Evolutionary conservation across 2,888 invertebrate species (phyloP).

Genomic region (Strigamia crassipes): DNA sequence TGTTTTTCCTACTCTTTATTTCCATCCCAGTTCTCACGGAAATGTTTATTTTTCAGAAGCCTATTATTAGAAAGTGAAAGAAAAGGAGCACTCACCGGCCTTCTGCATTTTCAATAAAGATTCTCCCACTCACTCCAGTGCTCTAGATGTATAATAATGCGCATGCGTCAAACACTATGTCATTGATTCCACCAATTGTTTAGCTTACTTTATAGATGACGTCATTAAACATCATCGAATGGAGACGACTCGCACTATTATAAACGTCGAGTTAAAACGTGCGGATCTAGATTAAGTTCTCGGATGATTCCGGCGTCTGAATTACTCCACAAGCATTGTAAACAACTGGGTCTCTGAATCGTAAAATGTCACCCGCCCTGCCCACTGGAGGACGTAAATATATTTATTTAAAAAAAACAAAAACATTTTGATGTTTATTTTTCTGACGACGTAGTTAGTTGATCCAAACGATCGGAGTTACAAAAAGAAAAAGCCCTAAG

Average conservation of each 20-base stretch:
- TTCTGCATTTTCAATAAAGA: slow-evolving; percentile 30
- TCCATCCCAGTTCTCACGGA: slow-evolving; percentile 17
- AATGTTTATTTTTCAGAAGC: slow-evolving; percentile 24
- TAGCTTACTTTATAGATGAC: not conserved
- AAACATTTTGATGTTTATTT: not conserved
- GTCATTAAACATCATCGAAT: not conserved
- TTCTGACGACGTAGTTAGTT: not conserved
- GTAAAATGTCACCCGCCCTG: not conserved
- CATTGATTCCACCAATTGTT: not conserved
- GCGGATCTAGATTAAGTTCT: not conserved
- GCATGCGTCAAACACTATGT: not conserved
- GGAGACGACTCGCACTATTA: not conserved
- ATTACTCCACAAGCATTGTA: not conserved
- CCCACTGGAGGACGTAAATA: not conserved
- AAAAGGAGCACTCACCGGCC: slow-evolving; percentile 28
- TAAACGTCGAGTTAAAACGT: not conserved
- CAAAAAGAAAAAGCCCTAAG: not conserved
- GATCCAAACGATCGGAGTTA: not conserved
- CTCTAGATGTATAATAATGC: not conserved
- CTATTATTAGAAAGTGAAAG: slow-evolving; percentile 36
- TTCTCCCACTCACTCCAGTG: slow-evolving; percentile 27
- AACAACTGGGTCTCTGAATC: not conserved
- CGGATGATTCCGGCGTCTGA: not conserved
- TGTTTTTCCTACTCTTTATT: slow-evolving; percentile 4
- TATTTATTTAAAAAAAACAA: not conserved